Evolutionary conservation across 2,797 vertebrate species (phyloP), one percentile per base, ranked within the genome.

Genomic region (Meda fulgida): DNA sequence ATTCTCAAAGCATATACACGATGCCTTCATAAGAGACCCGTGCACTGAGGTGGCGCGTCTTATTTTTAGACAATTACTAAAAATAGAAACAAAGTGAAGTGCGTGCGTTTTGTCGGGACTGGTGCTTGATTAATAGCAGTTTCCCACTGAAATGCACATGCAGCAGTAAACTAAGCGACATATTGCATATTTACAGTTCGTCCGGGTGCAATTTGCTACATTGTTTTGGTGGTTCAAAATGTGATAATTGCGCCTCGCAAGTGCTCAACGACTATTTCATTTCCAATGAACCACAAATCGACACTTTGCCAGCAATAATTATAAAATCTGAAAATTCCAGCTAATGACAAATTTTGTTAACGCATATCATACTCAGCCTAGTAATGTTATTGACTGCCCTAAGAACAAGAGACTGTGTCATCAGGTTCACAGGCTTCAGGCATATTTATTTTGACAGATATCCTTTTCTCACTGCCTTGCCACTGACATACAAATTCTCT

Each of bases 1-100:
- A 86, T 89, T 77, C 82, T 89, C 65, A 73, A 81, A 81, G 72
- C 84, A 79, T 76, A 36, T 65, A 76, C 89, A 73, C 77, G 81
- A 83, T 81, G 80, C 85, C 78, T 85, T 86, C 87, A 86, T 81
- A 77, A 86, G 85, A 88, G 76, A 63, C 77, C 76, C 66, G 53
- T 78, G 80, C 75, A 65, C 55, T 70, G 73, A 86, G 84, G 87
- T 84, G 87, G 87, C 78, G 85, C 87, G 83, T 80, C 58, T 88
- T 90, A 90, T 90, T 88, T 90, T 90, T 90, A 89, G 89, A 86
- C 86, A 46, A 77, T 86, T 84, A 82, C 89, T 89, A 88, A 87
- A 89, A 89, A 90, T 90, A 90, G 89, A 84, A 70, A 65, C 84
- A 46, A 71, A 87, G 85, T 60, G 84, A 86, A 83, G 86, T 80